These are phyloP conservation scores for Heliconius congener DNA, from an alignment of 1,140 invertebrate species.

Conservation along the genomic window DNA sequence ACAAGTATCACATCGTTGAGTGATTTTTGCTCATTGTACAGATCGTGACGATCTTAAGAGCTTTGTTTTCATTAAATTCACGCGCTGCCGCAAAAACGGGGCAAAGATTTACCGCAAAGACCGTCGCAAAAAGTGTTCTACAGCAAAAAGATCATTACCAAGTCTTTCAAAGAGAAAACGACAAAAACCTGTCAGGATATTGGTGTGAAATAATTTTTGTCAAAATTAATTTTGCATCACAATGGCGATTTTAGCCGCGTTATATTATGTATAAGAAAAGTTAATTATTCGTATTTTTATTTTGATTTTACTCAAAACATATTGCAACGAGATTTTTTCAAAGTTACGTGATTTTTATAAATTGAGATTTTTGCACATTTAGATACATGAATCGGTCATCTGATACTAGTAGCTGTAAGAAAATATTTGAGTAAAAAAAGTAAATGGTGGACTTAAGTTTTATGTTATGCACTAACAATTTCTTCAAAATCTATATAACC, in stretches of 20 bases:
- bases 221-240: neutral
- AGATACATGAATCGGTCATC: too few relatives aligned
- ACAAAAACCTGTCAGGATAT: constrained; percentile 17
- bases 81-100: neutral
- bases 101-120: constrained; percentile 7
- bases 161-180: constrained; percentile 13
- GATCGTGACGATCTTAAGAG: constrained; percentile 4
- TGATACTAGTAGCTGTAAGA: too few relatives aligned
- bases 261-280: neutral
- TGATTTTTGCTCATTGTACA: neutral
- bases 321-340: neutral
- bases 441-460: too few relatives aligned
- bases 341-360: neutral
- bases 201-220: neutral
- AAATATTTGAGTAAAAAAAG: too few relatives aligned
- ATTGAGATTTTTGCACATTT: too few relatives aligned
- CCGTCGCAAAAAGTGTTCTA: constrained; percentile 15
- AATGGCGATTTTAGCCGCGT: neutral
- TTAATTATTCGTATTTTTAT: neutral
- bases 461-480: too few relatives aligned
- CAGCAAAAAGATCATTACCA: constrained; percentile 24
- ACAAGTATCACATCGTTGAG: neutral
- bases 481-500: too few relatives aligned
- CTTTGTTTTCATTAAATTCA: constrained; percentile 20
- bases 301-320: neutral